Base-by-base conservation (phyloP, 1,140 invertebrate genomes). In the Drosophila arawakana region DNA sequence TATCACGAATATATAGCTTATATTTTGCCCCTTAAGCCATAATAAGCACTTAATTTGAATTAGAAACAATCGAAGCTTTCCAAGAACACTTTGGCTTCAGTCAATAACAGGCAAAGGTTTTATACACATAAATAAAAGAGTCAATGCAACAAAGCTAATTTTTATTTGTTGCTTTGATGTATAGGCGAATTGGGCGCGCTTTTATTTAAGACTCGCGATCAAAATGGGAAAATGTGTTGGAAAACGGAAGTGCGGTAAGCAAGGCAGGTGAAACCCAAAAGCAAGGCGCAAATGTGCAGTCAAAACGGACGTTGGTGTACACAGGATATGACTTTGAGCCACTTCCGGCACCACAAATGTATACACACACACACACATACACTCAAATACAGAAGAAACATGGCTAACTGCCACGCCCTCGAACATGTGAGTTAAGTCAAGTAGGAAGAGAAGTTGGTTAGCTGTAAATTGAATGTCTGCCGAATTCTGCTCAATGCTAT, bases 311-410 rank as follows among this genome's bases (percentile, higher is more conserved):
- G 72, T 55, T 72, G 60, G 50, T 43, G 21, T 75, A 70, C 76
- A 79, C 77, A 76, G 77, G 77, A 79, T 76, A 79, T 79, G 77
- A 79, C 73, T 79, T 68, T 76, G 73, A 73, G 74, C 77, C 69
- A 76, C 69, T 68, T 79, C 77, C 77, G 77, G 68, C 34, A 66
- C 15, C 50, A 63, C 49, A 71, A n/a, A 57, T 49, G 25, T 50
- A 60, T 43, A 57, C 43, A 72, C 54, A 59, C 13, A 18, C 11
- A 49, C 35, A 58, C 43, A 62, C 34, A 66, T 11, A 52, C 37
- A 52, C 25, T 39, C 37, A n/a, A 72, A 34, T 10, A 39, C 35
- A 58, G 37, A 58, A 47, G 52, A 75, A 75, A 70, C 66, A 70
- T 75, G 73, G 67, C 59, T 35, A 8, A 13, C 39, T 30, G 73